Evolutionary conservation across 2,888 invertebrate genomes (phyloP), one percentile per base, ranked within the genome.

Genomic region (Caenorhabditis macrosperma): DNA sequence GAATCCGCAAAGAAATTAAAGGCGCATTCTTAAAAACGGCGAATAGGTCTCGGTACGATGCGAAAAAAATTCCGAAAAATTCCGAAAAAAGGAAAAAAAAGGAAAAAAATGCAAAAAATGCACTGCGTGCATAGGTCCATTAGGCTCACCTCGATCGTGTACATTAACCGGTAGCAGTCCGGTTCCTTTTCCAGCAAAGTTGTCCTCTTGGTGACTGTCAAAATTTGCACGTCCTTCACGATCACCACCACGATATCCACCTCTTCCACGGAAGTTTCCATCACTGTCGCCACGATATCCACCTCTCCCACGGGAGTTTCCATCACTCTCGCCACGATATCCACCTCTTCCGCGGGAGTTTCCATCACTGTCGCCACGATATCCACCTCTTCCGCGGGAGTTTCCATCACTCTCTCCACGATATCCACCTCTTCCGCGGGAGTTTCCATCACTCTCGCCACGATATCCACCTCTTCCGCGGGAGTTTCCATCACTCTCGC

Each of bases 131-230:
- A n/a, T n/a, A n/a, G 63, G 50, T 48, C 63, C n/a, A 0, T 5
- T 57, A 33, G 20, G 20, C 3, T 61, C 30, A 66, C 66, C 66
- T n/a, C 3, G 4, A n/a, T 30, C 30, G 15, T 38, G 10, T 3
- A 38, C 50, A 10, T 38, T 20, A 35, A 5, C 2, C 5, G 68
- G 30, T 5, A 68, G 59, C 38, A 68, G 15, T 9, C 69, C 69
- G 4, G 20, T 55, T 55, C 35, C 55, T 3, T 10, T 9, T 22
- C 35, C 35, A 30, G 24, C 24, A 20, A 55, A 35, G n/a, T 33
- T 22, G 55, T 2, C n/a, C 28, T 6, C 28, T 15, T 10, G n/a
- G 5, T n/a, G 28, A 1, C 10, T 28, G 28, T 26, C 28, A 17
- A 20, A 20, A 15, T 50, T 15, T 2, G 24, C 50, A 28, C 52